A percentile compares a stretch with the other conserved stretches of the same genome.
These are phyloP conservation scores for Anastrepha obliqua DNA, from an alignment of 1,140 invertebrate genomes.

Conservation along the genomic window DNA sequence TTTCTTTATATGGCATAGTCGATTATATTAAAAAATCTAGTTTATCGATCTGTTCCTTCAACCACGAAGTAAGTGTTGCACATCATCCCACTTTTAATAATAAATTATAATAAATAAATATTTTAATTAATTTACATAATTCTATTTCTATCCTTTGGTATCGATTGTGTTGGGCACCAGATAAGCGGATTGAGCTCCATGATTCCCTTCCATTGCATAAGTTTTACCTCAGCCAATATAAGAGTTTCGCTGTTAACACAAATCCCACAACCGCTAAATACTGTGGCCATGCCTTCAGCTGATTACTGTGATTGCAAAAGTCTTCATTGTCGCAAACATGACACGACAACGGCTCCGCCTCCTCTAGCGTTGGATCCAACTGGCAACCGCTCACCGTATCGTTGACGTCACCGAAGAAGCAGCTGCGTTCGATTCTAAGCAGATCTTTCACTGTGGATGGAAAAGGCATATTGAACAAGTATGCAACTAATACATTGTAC, in stretches of 20 bases:
- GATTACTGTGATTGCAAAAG: constrained; percentile 64
- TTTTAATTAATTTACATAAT: no score
- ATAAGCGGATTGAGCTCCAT: no score
- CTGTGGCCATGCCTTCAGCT: constrained; percentile 9
- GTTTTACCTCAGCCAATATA: constrained; percentile 17
- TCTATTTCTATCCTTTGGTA: no score
- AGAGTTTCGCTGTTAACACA: constrained; percentile 44
- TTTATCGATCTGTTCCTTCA: no score
- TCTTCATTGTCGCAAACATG: constrained; percentile 68
- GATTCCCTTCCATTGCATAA: no score
- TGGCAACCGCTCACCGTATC: constrained; percentile 65
- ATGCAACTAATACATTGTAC: no score
- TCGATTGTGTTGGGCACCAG: no score
- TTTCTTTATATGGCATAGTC: no score
- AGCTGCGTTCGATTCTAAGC: constrained; percentile 61
- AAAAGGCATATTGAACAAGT: neutral
- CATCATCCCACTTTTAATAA: no score
- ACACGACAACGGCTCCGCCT: constrained; percentile 65
- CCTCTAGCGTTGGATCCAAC: constrained; percentile 65
- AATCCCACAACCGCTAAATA: neutral
- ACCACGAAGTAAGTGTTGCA: no score
- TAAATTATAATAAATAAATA: no score
- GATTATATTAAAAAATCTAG: no score
- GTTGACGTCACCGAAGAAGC: constrained; percentile 70
- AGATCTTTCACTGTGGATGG: constrained; percentile 20